These are phyloP conservation scores for Uloborus diversus DNA, from an alignment of 1,140 invertebrate genomes.

Conservation along the genomic window DNA sequence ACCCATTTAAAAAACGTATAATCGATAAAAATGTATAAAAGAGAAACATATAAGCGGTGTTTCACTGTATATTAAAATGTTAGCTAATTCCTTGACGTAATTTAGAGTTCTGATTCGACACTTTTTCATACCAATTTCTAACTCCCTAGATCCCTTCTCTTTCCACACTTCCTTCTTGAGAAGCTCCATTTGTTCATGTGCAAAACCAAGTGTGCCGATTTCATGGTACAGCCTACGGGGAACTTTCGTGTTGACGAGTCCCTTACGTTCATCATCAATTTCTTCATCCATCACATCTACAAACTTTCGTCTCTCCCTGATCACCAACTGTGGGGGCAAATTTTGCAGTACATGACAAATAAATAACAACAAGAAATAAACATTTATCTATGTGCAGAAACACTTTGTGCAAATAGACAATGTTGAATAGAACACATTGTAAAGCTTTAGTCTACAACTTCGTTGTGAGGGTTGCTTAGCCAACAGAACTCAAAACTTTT, in stretches of 20 bases:
- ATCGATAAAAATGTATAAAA: too few species aligned
- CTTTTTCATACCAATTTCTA: conserved; percentile 42
- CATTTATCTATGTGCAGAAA: too few species aligned
- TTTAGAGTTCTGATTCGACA: too few species aligned
- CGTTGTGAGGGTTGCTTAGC: too few species aligned
- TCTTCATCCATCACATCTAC: conserved; percentile 96
- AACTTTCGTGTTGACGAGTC: conserved; percentile 71
- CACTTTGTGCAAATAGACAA: too few species aligned
- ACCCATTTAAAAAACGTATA: too few species aligned
- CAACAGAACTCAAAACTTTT: too few species aligned
- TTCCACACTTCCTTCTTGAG: conserved; percentile 59
- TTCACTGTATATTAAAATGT: too few species aligned
- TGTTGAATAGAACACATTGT: too few species aligned
- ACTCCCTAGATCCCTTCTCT: conserved; percentile 54
- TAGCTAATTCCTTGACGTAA: too few species aligned
- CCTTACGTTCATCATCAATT: conserved; percentile 87
- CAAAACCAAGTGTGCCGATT: conserved; percentile 68
- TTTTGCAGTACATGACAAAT: not conserved
- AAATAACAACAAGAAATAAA: not conserved
- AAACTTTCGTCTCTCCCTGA: conserved; percentile 87
- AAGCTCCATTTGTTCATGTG: conserved; percentile 58
- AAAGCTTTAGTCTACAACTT: too few species aligned
- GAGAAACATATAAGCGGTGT: too few species aligned
- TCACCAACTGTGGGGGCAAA: conserved; percentile 74
- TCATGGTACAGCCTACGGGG: conserved; percentile 77